A percentile compares a stretch with the other conserved stretches of the same genome.
phyloP scores from a whole-genome alignment of 2,888 invertebrate genomes.

The Ptilodon capucinus region DNA sequence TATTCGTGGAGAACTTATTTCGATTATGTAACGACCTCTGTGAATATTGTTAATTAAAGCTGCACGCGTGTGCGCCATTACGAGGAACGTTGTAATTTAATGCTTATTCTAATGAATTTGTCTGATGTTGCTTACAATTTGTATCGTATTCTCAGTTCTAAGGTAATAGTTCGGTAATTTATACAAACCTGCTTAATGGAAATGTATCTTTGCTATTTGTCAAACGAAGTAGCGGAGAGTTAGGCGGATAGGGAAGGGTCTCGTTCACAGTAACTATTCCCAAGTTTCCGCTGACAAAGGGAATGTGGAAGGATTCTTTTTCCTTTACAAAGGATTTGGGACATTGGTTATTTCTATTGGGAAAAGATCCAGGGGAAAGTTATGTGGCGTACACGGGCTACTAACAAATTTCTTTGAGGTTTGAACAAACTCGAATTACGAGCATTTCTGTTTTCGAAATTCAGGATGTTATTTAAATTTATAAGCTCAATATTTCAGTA shows the following conservation, averaged over 20 bases:
- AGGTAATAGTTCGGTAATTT: slow-evolving; percentile 33
- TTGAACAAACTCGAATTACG: background rate
- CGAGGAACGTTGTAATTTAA: too few species aligned
- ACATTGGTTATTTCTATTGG: slow-evolving; percentile 62
- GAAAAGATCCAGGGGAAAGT: slow-evolving; percentile 35
- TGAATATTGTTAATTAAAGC: background rate
- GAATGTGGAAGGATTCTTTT: slow-evolving; percentile 51
- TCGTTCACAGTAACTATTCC: slow-evolving; percentile 52
- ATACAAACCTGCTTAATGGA: slow-evolving; percentile 53
- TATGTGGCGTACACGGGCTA: slow-evolving; percentile 17
- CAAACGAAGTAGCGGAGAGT: slow-evolving; percentile 44
- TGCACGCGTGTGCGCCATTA: slow-evolving; percentile 13
- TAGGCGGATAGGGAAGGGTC: slow-evolving; percentile 49
- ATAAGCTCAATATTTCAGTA: background rate
- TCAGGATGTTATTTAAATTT: background rate
- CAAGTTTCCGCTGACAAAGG: slow-evolving; percentile 66
- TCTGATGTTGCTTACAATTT: slow-evolving; percentile 18
- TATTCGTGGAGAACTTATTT: background rate
- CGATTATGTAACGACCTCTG: background rate
- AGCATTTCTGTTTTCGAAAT: background rate
- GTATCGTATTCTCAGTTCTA: slow-evolving; percentile 17
- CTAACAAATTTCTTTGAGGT: background rate
- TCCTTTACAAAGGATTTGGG: slow-evolving; percentile 56
- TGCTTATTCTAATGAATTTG: slow-evolving; percentile 23
- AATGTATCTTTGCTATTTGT: slow-evolving; percentile 67